Percentiles rank a stretch among this genome's conserved stretches.
phyloP scores from a whole-genome alignment of 1,140 invertebrate species.

The Phymorhynchus buccinoides region DNA sequence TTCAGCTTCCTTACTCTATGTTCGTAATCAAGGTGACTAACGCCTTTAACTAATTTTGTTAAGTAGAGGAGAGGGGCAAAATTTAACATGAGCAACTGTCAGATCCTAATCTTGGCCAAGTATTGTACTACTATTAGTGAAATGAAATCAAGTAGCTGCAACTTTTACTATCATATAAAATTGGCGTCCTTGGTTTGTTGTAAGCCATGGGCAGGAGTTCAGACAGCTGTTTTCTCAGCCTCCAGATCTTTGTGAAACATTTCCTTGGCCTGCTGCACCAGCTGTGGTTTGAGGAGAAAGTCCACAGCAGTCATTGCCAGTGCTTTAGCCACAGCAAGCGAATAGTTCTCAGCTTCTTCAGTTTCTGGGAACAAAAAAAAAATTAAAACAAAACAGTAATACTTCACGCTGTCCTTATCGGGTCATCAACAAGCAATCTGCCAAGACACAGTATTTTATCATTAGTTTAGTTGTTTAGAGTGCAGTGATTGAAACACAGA shows the following conservation, averaged over 20 bases:
- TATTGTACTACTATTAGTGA: neutral
- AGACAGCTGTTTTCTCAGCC: neutral
- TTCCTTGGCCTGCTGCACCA: slow-evolving; percentile 43
- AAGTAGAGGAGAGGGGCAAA: no score
- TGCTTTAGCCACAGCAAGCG: slow-evolving; percentile 60
- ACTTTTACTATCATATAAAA: no score
- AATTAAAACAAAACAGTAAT: neutral
- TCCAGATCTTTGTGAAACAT: slow-evolving; percentile 44
- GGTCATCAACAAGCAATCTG: no score
- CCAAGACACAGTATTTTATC: no score
- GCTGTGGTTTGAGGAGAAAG: slow-evolving; percentile 42
- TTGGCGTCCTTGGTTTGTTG: no score
- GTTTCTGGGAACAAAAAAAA: slow-evolving; percentile 35
- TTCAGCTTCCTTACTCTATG: no score
- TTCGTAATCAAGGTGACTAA: no score
- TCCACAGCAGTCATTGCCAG: slow-evolving; percentile 64
- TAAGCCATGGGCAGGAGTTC: no score
- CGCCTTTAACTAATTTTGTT: no score
- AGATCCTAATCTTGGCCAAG: neutral
- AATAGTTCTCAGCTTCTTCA: slow-evolving; percentile 57
- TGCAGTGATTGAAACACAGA: neutral
- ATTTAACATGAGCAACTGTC: neutral
- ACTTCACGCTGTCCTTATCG: neutral
- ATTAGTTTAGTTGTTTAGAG: no score
- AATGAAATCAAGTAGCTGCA: neutral